phyloP scores from a whole-genome alignment of 2,888 invertebrate species.

The Pterobdella sp. region DNA sequence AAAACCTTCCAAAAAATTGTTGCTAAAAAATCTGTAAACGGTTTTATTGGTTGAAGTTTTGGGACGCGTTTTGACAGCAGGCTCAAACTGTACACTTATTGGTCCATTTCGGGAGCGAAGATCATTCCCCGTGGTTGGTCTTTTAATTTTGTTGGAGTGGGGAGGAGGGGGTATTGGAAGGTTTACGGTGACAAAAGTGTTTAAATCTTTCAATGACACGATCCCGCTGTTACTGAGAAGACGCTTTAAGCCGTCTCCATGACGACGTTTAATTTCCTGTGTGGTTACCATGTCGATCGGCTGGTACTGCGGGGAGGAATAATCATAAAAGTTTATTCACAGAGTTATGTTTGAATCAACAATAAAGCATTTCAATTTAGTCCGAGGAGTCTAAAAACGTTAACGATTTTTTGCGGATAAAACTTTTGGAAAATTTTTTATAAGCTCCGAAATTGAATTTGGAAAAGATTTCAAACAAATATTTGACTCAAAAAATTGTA shows the following conservation, averaged over 20 bases:
- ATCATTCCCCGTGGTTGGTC: slow-evolving; percentile 41
- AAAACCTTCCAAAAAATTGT: slow-evolving; percentile 18
- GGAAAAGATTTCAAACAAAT: too few species aligned
- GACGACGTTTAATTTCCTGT: slow-evolving; percentile 40
- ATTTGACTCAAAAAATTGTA: too few species aligned
- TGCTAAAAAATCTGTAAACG: slow-evolving; percentile 20
- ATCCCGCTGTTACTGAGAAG: slow-evolving; percentile 39
- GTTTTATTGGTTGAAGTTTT: slow-evolving; percentile 21
- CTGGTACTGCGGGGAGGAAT: slow-evolving; percentile 40
- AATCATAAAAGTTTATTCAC: not conserved
- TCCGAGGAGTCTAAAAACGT: too few species aligned
- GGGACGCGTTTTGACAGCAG: slow-evolving; percentile 4
- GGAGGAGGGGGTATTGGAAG: slow-evolving; percentile 42
- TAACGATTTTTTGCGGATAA: too few species aligned
- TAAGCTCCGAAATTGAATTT: too few species aligned
- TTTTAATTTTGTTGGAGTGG: slow-evolving; percentile 34
- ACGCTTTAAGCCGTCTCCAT: slow-evolving; percentile 36
- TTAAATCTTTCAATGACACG: slow-evolving; percentile 31
- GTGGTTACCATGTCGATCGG: slow-evolving; percentile 42
- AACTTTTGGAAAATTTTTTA: too few species aligned
- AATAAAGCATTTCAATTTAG: too few species aligned
- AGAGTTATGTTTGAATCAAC: not conserved
- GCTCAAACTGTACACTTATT: not conserved
- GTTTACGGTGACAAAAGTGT: slow-evolving; percentile 42
- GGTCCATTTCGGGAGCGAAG: not conserved